These are phyloP conservation scores for Oegoconia quadripuncta DNA, from an alignment of 2,888 invertebrate genomes.

Conservation along the genomic window DNA sequence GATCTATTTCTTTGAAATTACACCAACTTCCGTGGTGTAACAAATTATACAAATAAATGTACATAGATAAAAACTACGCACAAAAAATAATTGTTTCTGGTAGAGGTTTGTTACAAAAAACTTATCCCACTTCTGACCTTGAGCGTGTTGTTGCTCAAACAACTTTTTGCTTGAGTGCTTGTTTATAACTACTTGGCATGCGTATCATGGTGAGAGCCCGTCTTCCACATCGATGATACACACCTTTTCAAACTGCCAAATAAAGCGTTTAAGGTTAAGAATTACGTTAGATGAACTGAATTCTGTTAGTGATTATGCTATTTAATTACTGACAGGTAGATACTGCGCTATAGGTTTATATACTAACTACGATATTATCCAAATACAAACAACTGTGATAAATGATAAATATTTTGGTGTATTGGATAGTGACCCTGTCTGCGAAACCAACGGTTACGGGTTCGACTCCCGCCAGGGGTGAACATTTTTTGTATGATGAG, in stretches of 20 bases:
- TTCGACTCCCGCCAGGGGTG: no score
- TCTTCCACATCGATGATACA: neutral
- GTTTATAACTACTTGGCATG: conserved; percentile 6
- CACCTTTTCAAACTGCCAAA: neutral
- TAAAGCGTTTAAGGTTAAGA: neutral
- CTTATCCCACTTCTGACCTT: conserved; percentile 9
- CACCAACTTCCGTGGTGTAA: no score
- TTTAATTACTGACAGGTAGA: neutral
- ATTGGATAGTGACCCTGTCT: no score
- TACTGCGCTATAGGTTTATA: no score
- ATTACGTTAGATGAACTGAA: neutral
- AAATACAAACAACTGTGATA: no score
- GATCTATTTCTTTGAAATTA: no score
- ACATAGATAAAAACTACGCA: neutral
- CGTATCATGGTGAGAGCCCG: conserved; percentile 13
- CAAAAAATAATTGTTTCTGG: conserved; percentile 5
- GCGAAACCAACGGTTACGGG: no score
- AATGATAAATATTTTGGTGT: no score
- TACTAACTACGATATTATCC: no score
- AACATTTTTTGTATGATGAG: no score
- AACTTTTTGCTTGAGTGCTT: conserved; percentile 4
- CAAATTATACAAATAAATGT: no score
- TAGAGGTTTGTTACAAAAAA: conserved; percentile 11
- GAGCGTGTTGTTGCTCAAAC: conserved; percentile 1
- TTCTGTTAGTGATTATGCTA: neutral